Percentiles rank a stretch among this genome's conserved stretches.
Evolutionary conservation across 2,888 invertebrate species (phyloP).

Genomic region (Halocaridina rubra): DNA sequence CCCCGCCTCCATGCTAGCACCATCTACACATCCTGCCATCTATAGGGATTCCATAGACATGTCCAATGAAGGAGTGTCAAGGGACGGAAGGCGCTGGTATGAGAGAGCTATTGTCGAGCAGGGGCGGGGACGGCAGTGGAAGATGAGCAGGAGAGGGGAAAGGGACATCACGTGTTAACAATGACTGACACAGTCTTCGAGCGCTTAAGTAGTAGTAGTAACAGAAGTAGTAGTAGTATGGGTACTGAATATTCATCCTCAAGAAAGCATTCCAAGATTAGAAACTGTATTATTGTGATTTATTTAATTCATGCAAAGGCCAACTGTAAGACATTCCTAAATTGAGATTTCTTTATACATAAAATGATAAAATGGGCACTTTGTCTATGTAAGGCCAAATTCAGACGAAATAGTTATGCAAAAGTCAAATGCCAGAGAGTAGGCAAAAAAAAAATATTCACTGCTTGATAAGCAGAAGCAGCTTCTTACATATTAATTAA

Average conservation of each 20-base stretch:
- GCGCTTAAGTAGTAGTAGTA: not conserved
- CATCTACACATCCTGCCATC: slow-evolving; percentile 6
- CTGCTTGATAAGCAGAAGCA: slow-evolving; percentile 32
- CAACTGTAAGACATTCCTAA: slow-evolving; percentile 57
- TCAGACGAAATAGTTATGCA: slow-evolving; percentile 24
- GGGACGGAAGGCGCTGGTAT: slow-evolving; percentile 31
- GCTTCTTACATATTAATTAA: not conserved
- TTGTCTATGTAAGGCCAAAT: slow-evolving; percentile 54
- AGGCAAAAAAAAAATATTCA: not conserved
- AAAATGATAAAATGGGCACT: slow-evolving; percentile 40
- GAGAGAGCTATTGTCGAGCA: not conserved
- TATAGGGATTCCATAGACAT: not conserved
- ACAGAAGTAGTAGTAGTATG: not conserved
- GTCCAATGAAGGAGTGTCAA: not conserved
- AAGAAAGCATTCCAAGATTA: slow-evolving; percentile 19
- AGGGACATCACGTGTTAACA: slow-evolving; percentile 23
- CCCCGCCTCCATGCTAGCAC: not conserved
- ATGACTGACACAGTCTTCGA: not conserved
- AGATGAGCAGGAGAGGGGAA: not conserved
- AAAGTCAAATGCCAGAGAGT: slow-evolving; percentile 22
- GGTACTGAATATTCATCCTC: not conserved
- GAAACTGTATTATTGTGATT: slow-evolving; percentile 18
- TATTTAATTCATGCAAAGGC: slow-evolving; percentile 54
- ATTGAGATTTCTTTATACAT: slow-evolving; percentile 19
- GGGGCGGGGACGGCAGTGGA: not conserved